Conservation (phyloP, 2,888 invertebrate species). For the Therioaphis trifolii region DNA sequence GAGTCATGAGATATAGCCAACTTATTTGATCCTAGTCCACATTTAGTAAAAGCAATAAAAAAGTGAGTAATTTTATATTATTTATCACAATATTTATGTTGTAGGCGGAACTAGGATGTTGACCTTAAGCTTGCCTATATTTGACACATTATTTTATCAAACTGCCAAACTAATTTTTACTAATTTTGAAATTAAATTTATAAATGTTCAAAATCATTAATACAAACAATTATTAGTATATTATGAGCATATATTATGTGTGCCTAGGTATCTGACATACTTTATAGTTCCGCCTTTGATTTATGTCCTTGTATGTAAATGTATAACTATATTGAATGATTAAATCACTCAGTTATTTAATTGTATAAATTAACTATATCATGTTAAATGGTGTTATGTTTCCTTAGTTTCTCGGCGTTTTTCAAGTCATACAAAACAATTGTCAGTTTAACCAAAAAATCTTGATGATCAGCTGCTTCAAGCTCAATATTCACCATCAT, state of each 20-base stretch:
- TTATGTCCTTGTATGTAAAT: too few species aligned
- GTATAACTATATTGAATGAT: too few species aligned
- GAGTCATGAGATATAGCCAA: conserved; percentile 60
- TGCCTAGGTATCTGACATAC: too few species aligned
- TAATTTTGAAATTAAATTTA: too few species aligned
- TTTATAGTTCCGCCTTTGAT: too few species aligned
- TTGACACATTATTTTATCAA: too few species aligned
- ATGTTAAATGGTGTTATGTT: background rate
- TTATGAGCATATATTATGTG: too few species aligned
- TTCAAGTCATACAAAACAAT: conserved; percentile 57
- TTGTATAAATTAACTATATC: background rate
- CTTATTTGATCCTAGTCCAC: conserved; percentile 60
- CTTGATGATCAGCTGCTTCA: conserved; percentile 50
- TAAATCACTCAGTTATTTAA: background rate
- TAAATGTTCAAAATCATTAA: too few species aligned
- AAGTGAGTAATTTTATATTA: conserved; percentile 37
- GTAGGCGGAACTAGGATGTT: too few species aligned
- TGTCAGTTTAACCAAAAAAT: conserved; percentile 54
- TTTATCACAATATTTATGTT: background rate
- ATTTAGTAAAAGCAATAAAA: conserved; percentile 62
- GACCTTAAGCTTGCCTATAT: too few species aligned
- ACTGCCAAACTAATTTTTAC: too few species aligned
- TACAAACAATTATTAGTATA: too few species aligned
- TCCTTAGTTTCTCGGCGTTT: conserved; percentile 51
- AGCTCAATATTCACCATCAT: conserved; percentile 48